Base-by-base conservation (phyloP, 1,140 invertebrate genomes). In the Spodoptera frugiperda region DNA sequence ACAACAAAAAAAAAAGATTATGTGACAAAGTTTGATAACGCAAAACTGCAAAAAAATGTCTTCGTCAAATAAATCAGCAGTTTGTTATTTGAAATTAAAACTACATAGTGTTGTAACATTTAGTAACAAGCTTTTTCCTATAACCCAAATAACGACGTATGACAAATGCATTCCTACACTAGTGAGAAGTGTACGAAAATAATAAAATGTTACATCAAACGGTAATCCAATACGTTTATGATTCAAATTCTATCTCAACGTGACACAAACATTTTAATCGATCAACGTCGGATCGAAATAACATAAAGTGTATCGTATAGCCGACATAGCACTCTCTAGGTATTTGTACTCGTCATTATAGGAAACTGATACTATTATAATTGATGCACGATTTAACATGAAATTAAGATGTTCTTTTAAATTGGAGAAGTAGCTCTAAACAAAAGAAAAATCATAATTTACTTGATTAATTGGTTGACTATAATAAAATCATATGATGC, bases 241-340 rank as follows among this genome's bases (percentile, higher is more conserved):
- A 63, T 46, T 39, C 59, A 63, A 3, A 63, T 44, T 63, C 33
- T 17, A 44, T 63, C 44, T 63, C 9, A 44, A 63, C 10, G 30
- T 17, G 59, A 63, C 6, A 17, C n/a, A 44, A 39, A 15, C 30
- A 19, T 44, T 63, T 63, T 9, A 63, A 63, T 63, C 59, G 33
- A 63, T 63, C 59, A 63, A 17, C 5, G 59, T 63, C 59, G 17
- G 17, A 63, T 44, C n/a, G 44, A 63, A 61, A 39, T 61, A 61
- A 19, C 59, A 44, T 17, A 44, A 44, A 63, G 33, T 63, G 59
- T 63, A 63, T 63, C 59, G 12, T 11, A 44, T 46, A 44, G 30
- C 54, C 44, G 30, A 9, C 1, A 44, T 46, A 63, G 8, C 54
- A 57, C 2, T 57, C 19, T 4, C 33, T 1, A 57, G 54, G 10